A percentile compares a stretch with the other conserved stretches of the same genome.
phyloP scores from a whole-genome alignment of 2,113 vertebrate species.

The Rhinopomastus cyanomelas region DNA sequence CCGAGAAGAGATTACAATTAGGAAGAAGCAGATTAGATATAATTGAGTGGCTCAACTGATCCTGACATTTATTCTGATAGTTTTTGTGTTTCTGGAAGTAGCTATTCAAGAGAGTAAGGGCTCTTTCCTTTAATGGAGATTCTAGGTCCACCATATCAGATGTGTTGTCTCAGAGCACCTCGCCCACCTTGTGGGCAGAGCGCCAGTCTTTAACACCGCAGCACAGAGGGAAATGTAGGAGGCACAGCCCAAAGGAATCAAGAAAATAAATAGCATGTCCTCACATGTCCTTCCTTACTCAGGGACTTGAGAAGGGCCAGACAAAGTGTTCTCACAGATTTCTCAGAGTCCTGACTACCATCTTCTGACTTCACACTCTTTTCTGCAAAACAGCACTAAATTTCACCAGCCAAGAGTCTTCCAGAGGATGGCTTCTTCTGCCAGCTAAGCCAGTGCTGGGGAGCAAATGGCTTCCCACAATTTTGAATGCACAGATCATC shows the following conservation, averaged over 20 bases:
- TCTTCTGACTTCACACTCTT: not conserved
- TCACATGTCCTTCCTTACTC: not conserved
- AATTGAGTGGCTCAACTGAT: constrained; percentile 15
- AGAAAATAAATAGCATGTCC: rapidly evolving
- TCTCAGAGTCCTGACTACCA: not conserved
- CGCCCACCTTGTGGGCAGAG: not conserved
- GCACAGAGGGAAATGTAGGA: not conserved
- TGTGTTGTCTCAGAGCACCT: not conserved
- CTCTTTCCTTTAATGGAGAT: constrained; percentile 8
- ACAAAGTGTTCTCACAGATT: not conserved
- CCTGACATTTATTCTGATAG: not conserved
- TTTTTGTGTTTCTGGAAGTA: constrained; percentile 43
- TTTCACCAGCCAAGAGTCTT: not conserved
- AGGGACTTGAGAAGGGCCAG: not conserved
- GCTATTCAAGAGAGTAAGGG: not conserved
- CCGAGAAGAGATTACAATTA: not conserved
- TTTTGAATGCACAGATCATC: not conserved
- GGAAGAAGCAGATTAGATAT: constrained; percentile 19
- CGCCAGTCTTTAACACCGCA: not conserved
- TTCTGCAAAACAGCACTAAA: not conserved
- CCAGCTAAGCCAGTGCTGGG: not conserved
- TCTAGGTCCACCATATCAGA: not conserved
- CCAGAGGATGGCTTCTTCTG: not conserved
- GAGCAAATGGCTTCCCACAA: not conserved
- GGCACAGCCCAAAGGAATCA: not conserved